Base-by-base conservation (phyloP, 1,140 invertebrate species). In the Rhopalosiphum maidis region DNA sequence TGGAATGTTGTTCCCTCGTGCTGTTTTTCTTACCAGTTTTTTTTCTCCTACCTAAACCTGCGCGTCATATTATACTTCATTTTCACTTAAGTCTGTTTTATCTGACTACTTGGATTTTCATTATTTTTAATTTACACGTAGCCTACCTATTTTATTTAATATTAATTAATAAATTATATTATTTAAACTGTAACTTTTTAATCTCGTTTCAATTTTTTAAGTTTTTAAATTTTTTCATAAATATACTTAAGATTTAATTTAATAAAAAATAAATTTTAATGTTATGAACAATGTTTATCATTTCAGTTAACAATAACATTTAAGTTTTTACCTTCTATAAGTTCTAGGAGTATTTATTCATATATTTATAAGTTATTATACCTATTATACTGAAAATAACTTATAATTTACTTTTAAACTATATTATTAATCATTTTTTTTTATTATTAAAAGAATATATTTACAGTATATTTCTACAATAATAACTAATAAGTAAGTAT, bases 1-100 rank as follows among this genome's bases (percentile, higher is more conserved):
- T 89, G 88, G 88, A 89, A 89, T 89, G 88, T 55, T 89, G 88
- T 89, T 89, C 51, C 88, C 48, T 89, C 88, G 88, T 89, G 88
- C 88, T 37, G 51, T 89, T 89, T 55, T 89, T 89, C 88, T 89
- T 89, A 55, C 88, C 88, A 89, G 88, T 89, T 89, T 89, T 89
- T 89, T 89, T 48, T 88, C 87, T 54, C 87, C 48, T 51, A 54
- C 87, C 87, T 22, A 54, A 89, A 35, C 7, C 46, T 35, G 46
- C 41, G 6, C 87, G 35, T n/a, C 30, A 68, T 68, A 68, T 68
- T 51, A 51, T 35, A 54, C 23, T 55, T 25, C 37, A 89, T 55
- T 55, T 55, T 35, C 88, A 89, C n/a, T 89, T 55, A 37, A 25
- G 48, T 54, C 48, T 35, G 35, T 89, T 87, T 87, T 25, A 35